Evolutionary conservation across 2,113 vertebrate genomes (phyloP).

Genomic region (Ochotona princeps): DNA sequence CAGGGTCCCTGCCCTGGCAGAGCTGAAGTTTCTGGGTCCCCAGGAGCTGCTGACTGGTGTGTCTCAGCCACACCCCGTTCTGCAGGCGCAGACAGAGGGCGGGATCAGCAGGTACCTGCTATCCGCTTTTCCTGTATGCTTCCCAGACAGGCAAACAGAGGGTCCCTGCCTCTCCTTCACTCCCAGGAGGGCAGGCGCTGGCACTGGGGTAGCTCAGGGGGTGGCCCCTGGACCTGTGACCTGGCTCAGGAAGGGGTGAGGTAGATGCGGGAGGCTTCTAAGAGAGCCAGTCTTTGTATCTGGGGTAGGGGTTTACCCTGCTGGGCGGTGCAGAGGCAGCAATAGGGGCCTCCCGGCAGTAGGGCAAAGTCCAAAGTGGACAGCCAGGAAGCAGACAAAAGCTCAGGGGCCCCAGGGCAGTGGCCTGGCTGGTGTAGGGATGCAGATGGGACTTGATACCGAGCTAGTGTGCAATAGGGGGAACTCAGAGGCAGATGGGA

Average conservation of each 20-base stretch:
- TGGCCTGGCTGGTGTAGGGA: not conserved
- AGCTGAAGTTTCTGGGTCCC: not conserved
- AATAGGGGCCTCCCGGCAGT: not conserved
- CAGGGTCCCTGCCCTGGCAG: not conserved
- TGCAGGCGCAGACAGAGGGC: not conserved
- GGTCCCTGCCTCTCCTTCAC: not conserved
- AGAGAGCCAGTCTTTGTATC: not conserved
- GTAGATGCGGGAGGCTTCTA: fast-evolving
- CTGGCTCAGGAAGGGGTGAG: not conserved
- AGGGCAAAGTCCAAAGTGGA: conserved; percentile 33
- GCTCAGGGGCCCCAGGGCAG: not conserved
- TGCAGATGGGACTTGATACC: not conserved
- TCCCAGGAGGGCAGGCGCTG: not conserved
- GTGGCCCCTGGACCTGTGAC: fast-evolving
- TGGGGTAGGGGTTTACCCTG: not conserved
- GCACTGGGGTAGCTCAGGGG: too few relatives aligned
- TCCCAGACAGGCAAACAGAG: not conserved
- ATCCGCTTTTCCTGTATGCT: too few relatives aligned
- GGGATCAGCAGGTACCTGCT: not conserved
- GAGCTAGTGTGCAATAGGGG: not conserved
- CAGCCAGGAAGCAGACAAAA: not conserved
- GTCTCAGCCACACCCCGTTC: too few relatives aligned
- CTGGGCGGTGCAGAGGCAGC: not conserved
- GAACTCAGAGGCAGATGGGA: not conserved
- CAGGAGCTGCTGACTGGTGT: not conserved